These are phyloP conservation scores for Pseudomyrmex pallidus DNA, from an alignment of 1,140 invertebrate species.

Conservation along the genomic window DNA sequence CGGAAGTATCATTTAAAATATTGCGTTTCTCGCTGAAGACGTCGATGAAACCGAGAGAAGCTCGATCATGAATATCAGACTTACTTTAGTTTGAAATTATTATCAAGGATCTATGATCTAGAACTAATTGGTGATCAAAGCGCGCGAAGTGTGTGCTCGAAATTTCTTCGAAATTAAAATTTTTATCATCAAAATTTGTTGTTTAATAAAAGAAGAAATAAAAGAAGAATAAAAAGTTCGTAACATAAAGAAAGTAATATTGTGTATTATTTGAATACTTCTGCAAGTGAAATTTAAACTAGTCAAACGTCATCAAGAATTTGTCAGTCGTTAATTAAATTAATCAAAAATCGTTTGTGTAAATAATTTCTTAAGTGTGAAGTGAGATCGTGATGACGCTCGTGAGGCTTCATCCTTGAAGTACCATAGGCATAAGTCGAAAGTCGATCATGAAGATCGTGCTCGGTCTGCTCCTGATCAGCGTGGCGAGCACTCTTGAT, in stretches of 20 bases:
- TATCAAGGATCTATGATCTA: neutral
- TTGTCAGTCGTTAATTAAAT: constrained; percentile 14
- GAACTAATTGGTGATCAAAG: constrained; percentile 12
- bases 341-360: too few relatives aligned
- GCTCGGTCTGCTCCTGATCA: constrained; percentile 52
- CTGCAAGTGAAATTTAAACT: constrained; percentile 42
- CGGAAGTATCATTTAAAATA: neutral
- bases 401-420: constrained; percentile 12
- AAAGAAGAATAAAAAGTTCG: neutral
- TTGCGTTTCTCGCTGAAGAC: neutral
- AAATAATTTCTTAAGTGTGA: neutral
- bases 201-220: too few relatives aligned
- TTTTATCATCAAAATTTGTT: neutral
- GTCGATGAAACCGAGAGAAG: constrained; percentile 22
- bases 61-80: neutral
- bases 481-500: constrained; percentile 22
- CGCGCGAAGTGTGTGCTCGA: neutral
- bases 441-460: constrained; percentile 62
- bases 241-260: neutral
- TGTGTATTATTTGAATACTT: constrained; percentile 11
- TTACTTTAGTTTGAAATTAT: neutral
- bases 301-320: constrained; percentile 4
- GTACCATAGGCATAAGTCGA: constrained; percentile 30
- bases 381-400: constrained; percentile 21
- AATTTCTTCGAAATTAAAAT: neutral